Evolutionary conservation across 2,113 vertebrate genomes (phyloP).

Genomic region (Lophura nycthemera): DNA sequence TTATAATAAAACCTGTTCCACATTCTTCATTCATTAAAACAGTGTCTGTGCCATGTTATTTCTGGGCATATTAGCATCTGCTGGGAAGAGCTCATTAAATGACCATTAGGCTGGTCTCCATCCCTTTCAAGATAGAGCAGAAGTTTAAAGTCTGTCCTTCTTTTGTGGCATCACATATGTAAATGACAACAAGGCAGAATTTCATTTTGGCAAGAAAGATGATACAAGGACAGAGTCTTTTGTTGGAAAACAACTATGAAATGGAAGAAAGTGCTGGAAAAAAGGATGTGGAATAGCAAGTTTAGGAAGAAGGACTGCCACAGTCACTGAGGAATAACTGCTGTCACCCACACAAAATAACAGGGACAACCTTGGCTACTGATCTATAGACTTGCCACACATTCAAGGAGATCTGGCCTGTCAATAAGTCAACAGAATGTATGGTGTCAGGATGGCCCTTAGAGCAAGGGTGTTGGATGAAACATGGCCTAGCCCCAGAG

Average conservation of each 20-base stretch:
- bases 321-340: background rate
- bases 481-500: background rate
- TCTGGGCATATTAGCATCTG: constrained; percentile 23
- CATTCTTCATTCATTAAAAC: constrained; percentile 48
- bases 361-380: background rate
- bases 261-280: background rate
- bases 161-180: background rate
- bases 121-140: constrained; percentile 30
- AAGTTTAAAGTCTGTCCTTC: background rate
- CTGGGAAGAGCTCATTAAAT: constrained; percentile 46
- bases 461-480: background rate
- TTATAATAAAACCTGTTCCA: constrained; percentile 51
- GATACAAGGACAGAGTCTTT: background rate
- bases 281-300: background rate
- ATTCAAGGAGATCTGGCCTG: background rate
- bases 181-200: background rate
- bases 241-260: background rate
- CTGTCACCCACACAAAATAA: background rate
- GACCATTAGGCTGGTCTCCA: constrained; percentile 10
- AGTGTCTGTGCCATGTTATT: constrained; percentile 28
- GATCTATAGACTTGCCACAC: background rate
- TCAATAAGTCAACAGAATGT: background rate
- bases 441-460: background rate
- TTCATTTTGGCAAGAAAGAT: background rate
- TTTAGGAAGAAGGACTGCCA: background rate